Conservation (phyloP, 2,113 vertebrate genomes). For the Bettongia penicillata region DNA sequence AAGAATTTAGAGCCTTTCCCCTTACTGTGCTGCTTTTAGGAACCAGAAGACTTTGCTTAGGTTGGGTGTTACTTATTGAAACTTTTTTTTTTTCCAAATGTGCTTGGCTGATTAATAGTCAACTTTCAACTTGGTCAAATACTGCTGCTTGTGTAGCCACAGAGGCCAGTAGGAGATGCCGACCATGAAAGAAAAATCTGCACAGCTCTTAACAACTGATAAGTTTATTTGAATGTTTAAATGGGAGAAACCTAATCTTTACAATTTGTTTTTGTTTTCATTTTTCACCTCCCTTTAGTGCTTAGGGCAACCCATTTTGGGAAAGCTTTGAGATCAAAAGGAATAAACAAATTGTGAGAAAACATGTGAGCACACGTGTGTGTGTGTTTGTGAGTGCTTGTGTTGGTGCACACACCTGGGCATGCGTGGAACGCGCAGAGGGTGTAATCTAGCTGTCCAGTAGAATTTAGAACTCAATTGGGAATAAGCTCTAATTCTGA, state of each 20-base stretch:
- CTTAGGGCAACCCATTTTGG: not conserved
- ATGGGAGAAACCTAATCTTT: not conserved
- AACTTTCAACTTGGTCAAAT: not conserved
- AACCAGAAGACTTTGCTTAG: constrained; percentile 5
- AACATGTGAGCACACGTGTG: not conserved
- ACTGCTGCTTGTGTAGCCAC: not conserved
- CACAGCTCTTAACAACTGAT: not conserved
- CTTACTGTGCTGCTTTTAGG: not conserved
- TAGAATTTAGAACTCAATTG: constrained; percentile 21
- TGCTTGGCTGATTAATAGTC: constrained; percentile 22
- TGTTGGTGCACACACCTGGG: no score
- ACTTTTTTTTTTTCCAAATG: not conserved
- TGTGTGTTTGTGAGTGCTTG: no score
- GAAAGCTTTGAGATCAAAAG: constrained; percentile 35
- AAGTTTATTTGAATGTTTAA: not conserved
- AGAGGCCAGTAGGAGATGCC: not conserved
- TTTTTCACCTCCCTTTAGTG: constrained; percentile 8
- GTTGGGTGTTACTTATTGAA: constrained; percentile 29
- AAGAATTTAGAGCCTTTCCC: constrained; percentile 16
- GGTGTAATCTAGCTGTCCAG: constrained; percentile 9
- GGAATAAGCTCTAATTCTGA: constrained; percentile 32
- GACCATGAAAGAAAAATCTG: not conserved
- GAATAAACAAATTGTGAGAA: not conserved
- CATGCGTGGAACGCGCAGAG: not conserved
- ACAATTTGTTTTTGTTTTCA: not conserved